A percentile compares a stretch with the other conserved stretches of the same genome.
phyloP scores from a whole-genome alignment of 2,888 invertebrate genomes.

The Tinea pellionella region DNA sequence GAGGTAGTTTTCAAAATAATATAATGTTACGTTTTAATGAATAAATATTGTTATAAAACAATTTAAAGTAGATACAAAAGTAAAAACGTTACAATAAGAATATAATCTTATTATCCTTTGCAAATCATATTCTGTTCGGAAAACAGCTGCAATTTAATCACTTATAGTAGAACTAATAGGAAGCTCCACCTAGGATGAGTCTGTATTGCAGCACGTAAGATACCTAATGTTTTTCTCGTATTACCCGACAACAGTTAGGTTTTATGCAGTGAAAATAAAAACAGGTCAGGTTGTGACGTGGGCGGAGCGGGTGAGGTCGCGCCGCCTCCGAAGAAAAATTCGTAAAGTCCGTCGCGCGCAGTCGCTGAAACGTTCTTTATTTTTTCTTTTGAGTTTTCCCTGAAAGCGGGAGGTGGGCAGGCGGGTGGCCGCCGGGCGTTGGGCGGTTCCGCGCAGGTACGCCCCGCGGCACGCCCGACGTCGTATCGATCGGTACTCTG shows the following conservation, averaged over 20 bases:
- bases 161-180: slow-evolving; percentile 36
- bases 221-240: slow-evolving; percentile 59
- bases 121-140: background rate
- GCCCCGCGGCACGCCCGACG: slow-evolving; percentile 55
- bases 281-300: slow-evolving; percentile 53
- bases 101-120: background rate
- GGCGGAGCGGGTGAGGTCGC: slow-evolving; percentile 38
- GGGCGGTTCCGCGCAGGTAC: slow-evolving; percentile 49
- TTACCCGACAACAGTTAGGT: slow-evolving; percentile 48
- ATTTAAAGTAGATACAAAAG: background rate
- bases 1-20: slow-evolving; percentile 68
- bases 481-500: slow-evolving; percentile 49
- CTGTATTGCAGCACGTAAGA: slow-evolving; percentile 38
- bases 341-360: slow-evolving; percentile 49
- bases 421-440: slow-evolving; percentile 31
- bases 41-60: background rate
- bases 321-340: slow-evolving; percentile 65
- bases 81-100: background rate
- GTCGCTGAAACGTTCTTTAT: slow-evolving; percentile 53
- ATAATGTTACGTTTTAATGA: background rate
- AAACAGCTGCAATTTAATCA: slow-evolving; percentile 34
- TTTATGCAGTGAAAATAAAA: slow-evolving; percentile 61
- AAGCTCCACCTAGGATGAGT: slow-evolving; percentile 52
- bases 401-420: slow-evolving; percentile 40
- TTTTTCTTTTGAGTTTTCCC: slow-evolving; percentile 58